Base-by-base conservation (phyloP, 2,113 vertebrate genomes). In the Ramphastos sulfuratus region DNA sequence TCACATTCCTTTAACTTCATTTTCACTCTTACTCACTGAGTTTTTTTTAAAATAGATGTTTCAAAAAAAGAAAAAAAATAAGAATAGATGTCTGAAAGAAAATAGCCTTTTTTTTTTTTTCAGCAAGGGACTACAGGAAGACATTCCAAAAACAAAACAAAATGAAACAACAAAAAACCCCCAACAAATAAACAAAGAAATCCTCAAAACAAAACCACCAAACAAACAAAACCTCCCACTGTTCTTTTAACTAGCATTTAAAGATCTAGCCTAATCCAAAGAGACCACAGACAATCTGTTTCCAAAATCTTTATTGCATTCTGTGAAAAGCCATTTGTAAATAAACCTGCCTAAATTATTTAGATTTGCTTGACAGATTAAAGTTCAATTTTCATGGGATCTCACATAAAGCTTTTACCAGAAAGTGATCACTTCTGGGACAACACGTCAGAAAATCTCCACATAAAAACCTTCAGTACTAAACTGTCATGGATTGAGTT, bases 321-420 rank as follows among this genome's bases (percentile, higher is more conserved):
- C 50, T 80, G 30, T 55, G 14, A 92, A 84, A 92, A 92, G 30
- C 30, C 25, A 87, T 87, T 74, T 91, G 86, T 71, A 92, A 92
- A 92, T 80, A 89, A 92, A 82, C 28, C 35, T 60, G 15, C 23
- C 58, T 93, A 87, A 90, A 94, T 91, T 94, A 89, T 94, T 93
- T 85, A 93, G 67, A 95, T 91, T 83, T 74, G 23, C 46, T 80
- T 89, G 75, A 82, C 67, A 89, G 71, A 92, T 84, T 92, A 85
- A 93, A 79, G 67, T 63, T 95, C 46, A 93, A 4, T 88, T 96
- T 96, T 85, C 91, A 85, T 60, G 85, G 54, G 78, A 77, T 63
- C 46, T 77, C 86, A 85, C 37, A 78, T 46, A 96, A 95, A 82
- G 75, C 63, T 92, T 94, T 89, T 79, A 91, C 66, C 21, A 95